phyloP scores from a whole-genome alignment of 2,888 invertebrate genomes.

The Eristalis intricaria region DNA sequence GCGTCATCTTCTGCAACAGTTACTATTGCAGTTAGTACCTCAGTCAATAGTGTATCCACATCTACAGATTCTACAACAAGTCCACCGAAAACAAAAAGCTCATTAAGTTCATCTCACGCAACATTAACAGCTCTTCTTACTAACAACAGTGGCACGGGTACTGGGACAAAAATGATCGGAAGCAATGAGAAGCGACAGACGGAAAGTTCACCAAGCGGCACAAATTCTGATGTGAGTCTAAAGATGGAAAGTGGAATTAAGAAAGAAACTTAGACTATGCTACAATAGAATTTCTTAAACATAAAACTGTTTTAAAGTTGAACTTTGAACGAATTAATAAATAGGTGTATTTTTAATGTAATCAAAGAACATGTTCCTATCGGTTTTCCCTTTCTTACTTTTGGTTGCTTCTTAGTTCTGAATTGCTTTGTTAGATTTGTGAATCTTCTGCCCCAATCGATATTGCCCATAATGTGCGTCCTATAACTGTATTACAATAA shows the following conservation, averaged over 20 bases:
- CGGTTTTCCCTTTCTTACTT: too few relatives aligned
- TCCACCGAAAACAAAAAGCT: slow-evolving; percentile 75
- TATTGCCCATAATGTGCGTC: too few relatives aligned
- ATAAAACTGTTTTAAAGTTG: too few relatives aligned
- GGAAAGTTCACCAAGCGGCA: slow-evolving; percentile 16
- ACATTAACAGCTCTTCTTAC: slow-evolving; percentile 80
- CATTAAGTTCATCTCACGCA: slow-evolving; percentile 80
- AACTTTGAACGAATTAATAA: too few relatives aligned
- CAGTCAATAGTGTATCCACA: slow-evolving; percentile 56
- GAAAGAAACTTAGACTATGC: slow-evolving; percentile 9
- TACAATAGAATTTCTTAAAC: neutral
- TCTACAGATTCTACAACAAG: slow-evolving; percentile 58
- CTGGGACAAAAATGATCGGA: slow-evolving; percentile 12
- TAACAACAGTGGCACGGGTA: slow-evolving; percentile 72
- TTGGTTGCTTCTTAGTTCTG: too few relatives aligned
- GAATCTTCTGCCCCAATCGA: too few relatives aligned
- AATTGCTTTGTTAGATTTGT: too few relatives aligned
- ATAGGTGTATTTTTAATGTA: too few relatives aligned
- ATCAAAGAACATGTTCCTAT: too few relatives aligned
- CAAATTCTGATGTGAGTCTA: neutral
- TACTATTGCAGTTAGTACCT: slow-evolving; percentile 38
- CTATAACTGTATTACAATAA: too few relatives aligned
- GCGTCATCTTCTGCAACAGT: slow-evolving; percentile 25
- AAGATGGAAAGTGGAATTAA: slow-evolving; percentile 16
- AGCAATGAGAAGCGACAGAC: slow-evolving; percentile 15